A percentile compares a stretch with the other conserved stretches of the same genome.
Conservation (phyloP, 2,113 vertebrate species). For the Plestiodon gilberti region DNA sequence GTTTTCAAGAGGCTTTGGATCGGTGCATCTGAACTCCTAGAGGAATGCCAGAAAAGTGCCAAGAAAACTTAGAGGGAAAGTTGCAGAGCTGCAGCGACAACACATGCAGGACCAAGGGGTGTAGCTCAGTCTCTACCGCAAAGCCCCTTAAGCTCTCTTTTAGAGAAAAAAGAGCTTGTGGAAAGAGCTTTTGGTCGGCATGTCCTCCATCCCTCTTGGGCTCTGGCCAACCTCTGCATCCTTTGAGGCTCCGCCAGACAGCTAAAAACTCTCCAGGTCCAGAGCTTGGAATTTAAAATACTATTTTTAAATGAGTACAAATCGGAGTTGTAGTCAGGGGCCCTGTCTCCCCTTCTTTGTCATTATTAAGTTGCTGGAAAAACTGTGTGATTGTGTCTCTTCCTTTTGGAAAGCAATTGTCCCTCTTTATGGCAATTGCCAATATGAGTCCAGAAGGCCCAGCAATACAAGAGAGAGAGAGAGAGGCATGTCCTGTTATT, state of each 20-base stretch:
- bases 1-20: not conserved
- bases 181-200: not conserved
- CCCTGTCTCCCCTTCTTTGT: not conserved
- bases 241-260: not conserved
- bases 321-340: not conserved
- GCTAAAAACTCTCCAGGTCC: not conserved
- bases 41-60: not conserved
- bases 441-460: too few relatives aligned
- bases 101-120: too few relatives aligned
- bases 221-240: not conserved
- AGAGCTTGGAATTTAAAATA: not conserved
- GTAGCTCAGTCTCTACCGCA: too few relatives aligned
- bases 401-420: too few relatives aligned
- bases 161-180: not conserved
- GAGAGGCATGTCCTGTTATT: too few relatives aligned
- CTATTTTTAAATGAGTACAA: not conserved
- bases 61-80: not conserved
- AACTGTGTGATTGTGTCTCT: not conserved
- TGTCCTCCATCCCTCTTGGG: not conserved
- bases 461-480: too few relatives aligned
- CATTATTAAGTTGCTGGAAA: not conserved
- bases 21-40: not conserved
- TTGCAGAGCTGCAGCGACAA: too few relatives aligned
- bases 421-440: not conserved
- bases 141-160: not conserved